Percentiles rank a stretch among this genome's conserved stretches.
Evolutionary conservation across 2,113 vertebrate species (phyloP).

Genomic region (Crotalus horridus): DNA sequence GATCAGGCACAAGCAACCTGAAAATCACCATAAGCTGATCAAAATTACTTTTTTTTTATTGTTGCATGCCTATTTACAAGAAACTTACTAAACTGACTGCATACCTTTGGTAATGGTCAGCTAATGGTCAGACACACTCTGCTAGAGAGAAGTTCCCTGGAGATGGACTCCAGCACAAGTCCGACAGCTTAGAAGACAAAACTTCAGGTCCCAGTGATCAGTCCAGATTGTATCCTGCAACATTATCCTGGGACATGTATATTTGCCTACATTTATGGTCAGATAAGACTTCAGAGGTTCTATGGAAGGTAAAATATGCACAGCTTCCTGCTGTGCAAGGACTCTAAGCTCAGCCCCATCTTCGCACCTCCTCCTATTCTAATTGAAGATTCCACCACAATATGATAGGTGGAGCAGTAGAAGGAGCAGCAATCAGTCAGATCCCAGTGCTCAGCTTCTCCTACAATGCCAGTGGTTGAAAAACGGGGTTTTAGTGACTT

Average conservation of each 20-base stretch:
- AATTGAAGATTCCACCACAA: too few species aligned
- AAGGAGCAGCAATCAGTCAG: neutral
- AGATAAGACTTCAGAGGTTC: neutral
- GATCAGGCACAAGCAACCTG: neutral
- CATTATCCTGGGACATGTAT: neutral
- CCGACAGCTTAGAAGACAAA: neutral
- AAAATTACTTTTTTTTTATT: neutral
- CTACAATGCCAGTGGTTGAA: neutral
- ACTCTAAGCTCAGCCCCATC: too few species aligned
- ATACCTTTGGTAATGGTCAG: neutral
- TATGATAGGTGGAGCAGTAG: neutral
- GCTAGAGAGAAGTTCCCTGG: neutral
- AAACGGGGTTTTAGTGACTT: neutral
- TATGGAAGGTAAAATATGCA: neutral
- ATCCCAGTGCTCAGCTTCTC: neutral
- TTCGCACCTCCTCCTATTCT: too few species aligned
- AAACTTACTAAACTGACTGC: neutral
- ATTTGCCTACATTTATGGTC: neutral
- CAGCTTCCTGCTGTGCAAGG: too few species aligned
- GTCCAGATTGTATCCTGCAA: neutral
- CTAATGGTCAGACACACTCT: neutral
- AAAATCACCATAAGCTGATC: neutral
- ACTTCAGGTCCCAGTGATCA: neutral
- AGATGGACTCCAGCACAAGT: neutral
- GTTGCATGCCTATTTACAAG: neutral